phyloP scores from a whole-genome alignment of 2,888 invertebrate species.

The Torymus auratus region DNA sequence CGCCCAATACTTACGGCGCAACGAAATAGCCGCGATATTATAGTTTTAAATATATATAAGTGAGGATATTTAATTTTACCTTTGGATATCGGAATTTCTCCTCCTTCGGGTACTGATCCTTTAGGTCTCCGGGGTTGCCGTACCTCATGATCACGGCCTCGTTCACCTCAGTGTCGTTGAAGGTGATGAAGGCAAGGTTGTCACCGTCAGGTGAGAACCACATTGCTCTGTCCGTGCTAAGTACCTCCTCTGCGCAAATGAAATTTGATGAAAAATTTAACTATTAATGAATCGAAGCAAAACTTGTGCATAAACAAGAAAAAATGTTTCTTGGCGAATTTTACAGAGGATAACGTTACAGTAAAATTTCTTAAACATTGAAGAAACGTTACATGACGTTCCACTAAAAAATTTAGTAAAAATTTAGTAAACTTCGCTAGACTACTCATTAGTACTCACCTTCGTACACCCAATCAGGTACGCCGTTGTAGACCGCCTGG shows the following conservation, averaged over 20 bases:
- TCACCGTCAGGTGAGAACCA: conserved; percentile 88
- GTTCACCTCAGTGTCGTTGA: conserved; percentile 84
- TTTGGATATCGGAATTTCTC: conserved; percentile 87
- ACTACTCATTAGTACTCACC: conserved; percentile 79
- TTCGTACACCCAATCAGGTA: conserved; percentile 96
- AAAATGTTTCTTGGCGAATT: no score
- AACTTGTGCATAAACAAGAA: no score
- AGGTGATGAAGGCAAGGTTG: conserved; percentile 84
- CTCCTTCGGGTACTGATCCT: conserved; percentile 83
- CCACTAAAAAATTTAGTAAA: no score
- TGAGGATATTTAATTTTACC: conserved; percentile 74
- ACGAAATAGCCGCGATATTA: no score
- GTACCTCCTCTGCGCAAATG: conserved; percentile 84
- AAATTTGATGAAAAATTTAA: no score
- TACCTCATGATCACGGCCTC: conserved; percentile 83
- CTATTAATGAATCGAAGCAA: no score
- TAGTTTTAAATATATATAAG: no score
- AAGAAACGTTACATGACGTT: no score
- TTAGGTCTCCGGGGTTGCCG: conserved; percentile 80
- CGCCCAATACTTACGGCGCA: no score
- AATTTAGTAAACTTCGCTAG: no score
- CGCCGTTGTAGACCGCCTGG: conserved; percentile 86
- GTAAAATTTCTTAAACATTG: no score
- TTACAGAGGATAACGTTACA: no score
- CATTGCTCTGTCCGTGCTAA: conserved; percentile 83